phyloP scores from a whole-genome alignment of 2,797 vertebrate species.

The Gymnodraco acuticeps region DNA sequence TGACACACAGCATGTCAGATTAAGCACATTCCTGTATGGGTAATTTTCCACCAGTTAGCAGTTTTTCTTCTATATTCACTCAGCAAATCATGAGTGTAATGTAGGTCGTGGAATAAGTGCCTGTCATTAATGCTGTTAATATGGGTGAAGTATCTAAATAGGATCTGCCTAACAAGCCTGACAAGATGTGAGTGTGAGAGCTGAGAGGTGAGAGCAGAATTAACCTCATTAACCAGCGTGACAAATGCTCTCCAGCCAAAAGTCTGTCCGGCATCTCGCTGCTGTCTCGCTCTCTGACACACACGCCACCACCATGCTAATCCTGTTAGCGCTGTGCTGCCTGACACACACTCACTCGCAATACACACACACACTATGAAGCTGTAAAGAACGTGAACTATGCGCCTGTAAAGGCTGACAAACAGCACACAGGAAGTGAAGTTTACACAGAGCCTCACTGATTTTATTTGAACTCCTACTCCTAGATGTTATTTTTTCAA shows the following conservation, averaged over 20 bases:
- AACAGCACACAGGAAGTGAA: neutral
- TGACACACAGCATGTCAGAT: neutral
- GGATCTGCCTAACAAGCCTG: constrained; percentile 35
- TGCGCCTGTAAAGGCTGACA: constrained; percentile 18
- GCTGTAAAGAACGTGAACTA: constrained; percentile 14
- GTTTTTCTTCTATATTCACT: constrained; percentile 14
- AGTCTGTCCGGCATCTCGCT: neutral
- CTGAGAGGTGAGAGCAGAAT: constrained; percentile 37
- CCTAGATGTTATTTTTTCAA: too few species aligned
- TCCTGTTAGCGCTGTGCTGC: constrained; percentile 62
- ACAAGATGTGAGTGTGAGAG: constrained; percentile 10
- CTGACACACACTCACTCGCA: constrained; percentile 38
- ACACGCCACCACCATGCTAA: constrained; percentile 60
- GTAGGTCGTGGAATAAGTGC: constrained; percentile 16
- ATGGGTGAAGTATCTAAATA: constrained; percentile 20
- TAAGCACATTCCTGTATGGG: neutral
- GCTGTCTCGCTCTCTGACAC: constrained; percentile 44
- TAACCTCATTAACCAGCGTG: constrained; percentile 51
- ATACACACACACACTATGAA: neutral
- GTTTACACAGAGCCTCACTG: neutral
- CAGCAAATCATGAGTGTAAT: constrained; percentile 1
- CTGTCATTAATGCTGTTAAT: constrained; percentile 2
- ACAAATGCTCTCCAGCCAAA: constrained; percentile 26
- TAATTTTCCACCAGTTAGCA: constrained; percentile 2
- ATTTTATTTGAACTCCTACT: neutral